phyloP scores from a whole-genome alignment of 2,888 invertebrate genomes.

The Brassicogethes aeneus region DNA sequence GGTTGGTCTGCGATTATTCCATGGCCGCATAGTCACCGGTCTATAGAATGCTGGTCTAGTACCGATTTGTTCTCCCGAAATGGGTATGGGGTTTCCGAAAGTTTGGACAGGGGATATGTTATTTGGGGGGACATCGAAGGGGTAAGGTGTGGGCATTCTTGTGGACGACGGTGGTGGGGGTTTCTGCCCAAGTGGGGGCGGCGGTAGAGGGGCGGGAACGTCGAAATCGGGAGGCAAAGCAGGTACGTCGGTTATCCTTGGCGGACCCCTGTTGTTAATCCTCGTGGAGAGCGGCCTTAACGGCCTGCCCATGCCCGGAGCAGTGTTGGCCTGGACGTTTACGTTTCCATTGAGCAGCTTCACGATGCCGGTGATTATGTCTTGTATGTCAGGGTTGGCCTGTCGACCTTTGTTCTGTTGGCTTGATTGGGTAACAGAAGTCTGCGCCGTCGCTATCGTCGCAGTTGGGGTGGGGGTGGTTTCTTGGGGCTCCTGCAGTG shows the following conservation, averaged over 20 bases:
- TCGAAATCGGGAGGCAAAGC: conserved; percentile 62
- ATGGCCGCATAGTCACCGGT: conserved; percentile 53
- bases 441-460: conserved; percentile 40
- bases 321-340: conserved; percentile 71
- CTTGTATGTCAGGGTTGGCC: conserved; percentile 73
- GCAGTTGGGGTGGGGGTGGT: conserved; percentile 42
- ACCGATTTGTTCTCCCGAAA: conserved; percentile 57
- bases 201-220: conserved; percentile 43
- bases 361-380: conserved; percentile 83
- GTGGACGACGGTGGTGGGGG: conserved; percentile 44
- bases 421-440: conserved; percentile 46
- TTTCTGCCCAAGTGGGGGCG: conserved; percentile 37
- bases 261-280: conserved; percentile 86
- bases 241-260: conserved; percentile 70
- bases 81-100: conserved; percentile 44
- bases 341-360: conserved; percentile 83
- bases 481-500: conserved; percentile 56
- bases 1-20: conserved; percentile 44
- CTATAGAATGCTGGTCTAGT: conserved; percentile 45
- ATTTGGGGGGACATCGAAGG: conserved; percentile 63
- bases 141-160: conserved; percentile 59
- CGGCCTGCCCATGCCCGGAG: conserved; percentile 50
- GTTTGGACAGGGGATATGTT: conserved; percentile 48
- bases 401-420: conserved; percentile 43
- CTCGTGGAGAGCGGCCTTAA: conserved; percentile 62